Evolutionary conservation across 2,113 vertebrate species (phyloP).

Genomic region (Thryonomys swinderianus): DNA sequence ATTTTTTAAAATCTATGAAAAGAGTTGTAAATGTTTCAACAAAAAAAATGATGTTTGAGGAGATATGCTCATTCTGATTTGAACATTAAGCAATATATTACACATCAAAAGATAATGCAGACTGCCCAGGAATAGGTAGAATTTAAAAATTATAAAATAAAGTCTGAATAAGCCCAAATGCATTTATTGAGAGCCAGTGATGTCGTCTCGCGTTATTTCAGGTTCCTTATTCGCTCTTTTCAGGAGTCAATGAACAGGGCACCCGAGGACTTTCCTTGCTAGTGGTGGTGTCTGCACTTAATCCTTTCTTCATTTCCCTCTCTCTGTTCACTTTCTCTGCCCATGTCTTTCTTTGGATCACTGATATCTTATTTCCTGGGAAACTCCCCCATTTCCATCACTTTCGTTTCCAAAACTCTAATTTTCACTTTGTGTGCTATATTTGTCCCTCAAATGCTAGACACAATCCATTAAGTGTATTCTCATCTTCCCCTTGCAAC

Average conservation of each 20-base stretch:
- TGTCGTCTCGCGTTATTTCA: not conserved
- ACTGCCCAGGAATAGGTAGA: not conserved
- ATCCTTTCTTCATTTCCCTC: not conserved
- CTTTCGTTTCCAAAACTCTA: not conserved
- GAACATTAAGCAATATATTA: not conserved
- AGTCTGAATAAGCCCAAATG: not conserved
- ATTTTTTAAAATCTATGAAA: not conserved
- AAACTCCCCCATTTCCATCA: not conserved
- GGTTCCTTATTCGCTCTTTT: not conserved
- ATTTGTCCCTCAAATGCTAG: not conserved
- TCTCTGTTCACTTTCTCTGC: not conserved
- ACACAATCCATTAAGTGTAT: not conserved
- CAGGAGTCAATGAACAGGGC: not conserved
- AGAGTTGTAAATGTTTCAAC: not conserved
- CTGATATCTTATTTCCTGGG: not conserved
- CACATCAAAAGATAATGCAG: too few relatives aligned
- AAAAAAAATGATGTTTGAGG: not conserved
- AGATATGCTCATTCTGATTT: not conserved
- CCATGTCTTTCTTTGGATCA: not conserved
- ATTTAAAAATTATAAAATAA: not conserved
- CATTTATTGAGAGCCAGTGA: not conserved
- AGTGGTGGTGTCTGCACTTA: not conserved
- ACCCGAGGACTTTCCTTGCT: not conserved
- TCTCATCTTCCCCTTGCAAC: not conserved
- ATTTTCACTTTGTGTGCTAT: not conserved